phyloP scores from a whole-genome alignment of 2,888 invertebrate species.

The Drosophila cracens region DNA sequence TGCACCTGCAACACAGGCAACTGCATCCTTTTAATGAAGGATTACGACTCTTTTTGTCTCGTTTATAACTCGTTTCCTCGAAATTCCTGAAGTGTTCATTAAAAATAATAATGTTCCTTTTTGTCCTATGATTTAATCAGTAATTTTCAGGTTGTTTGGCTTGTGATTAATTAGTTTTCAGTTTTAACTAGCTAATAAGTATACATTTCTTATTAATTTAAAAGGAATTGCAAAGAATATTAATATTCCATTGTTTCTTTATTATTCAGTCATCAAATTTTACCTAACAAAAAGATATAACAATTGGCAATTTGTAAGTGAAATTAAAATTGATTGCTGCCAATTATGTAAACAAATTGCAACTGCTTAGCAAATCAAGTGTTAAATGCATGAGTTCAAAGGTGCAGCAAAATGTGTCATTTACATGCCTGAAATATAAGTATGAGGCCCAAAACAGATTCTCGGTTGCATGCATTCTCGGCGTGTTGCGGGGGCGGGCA shows the following conservation, averaged over 20 bases:
- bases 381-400: constrained; percentile 1
- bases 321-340: background rate
- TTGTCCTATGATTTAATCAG: background rate
- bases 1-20: constrained; percentile 7
- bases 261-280: background rate
- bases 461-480: constrained; percentile 23
- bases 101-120: constrained; percentile 16
- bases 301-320: background rate
- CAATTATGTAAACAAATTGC: background rate
- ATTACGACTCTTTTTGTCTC: background rate
- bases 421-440: background rate
- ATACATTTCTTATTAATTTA: background rate
- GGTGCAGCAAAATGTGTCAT: constrained; percentile 29
- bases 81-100: constrained; percentile 32
- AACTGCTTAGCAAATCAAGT: background rate
- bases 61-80: constrained; percentile 33
- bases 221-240: no score
- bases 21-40: constrained; percentile 47
- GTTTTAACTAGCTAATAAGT: background rate
- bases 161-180: background rate
- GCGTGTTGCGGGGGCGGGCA: constrained; percentile 22
- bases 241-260: no score
- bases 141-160: background rate
- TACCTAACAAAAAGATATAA: background rate
- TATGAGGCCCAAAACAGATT: background rate